Conservation (phyloP, 1,140 invertebrate species). For the Epicauta chinensis region DNA sequence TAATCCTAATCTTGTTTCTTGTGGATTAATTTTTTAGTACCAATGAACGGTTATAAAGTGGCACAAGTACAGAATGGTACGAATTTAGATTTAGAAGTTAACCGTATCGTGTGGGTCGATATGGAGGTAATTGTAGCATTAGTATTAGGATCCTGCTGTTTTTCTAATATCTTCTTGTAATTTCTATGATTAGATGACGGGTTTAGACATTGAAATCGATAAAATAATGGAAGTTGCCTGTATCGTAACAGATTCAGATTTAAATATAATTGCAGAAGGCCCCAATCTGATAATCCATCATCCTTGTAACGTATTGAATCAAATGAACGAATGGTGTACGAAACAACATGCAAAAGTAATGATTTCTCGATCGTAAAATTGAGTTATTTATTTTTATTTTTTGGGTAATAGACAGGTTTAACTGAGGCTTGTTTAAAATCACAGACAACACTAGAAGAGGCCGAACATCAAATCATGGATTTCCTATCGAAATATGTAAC, state of each 20-base stretch:
- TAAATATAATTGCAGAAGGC: slow-evolving; percentile 73
- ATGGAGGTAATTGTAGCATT: slow-evolving; percentile 33
- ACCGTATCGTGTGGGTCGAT: slow-evolving; percentile 40
- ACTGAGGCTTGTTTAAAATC: slow-evolving; percentile 64
- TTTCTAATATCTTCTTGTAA: slow-evolving; percentile 4
- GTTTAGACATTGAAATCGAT: slow-evolving; percentile 66
- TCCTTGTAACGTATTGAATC: slow-evolving; percentile 60
- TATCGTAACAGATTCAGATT: slow-evolving; percentile 74
- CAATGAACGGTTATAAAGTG: background rate
- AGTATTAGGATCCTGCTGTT: background rate
- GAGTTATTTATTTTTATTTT: too few species aligned
- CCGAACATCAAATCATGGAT: slow-evolving; percentile 63
- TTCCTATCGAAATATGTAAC: slow-evolving; percentile 67
- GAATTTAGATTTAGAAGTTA: slow-evolving; percentile 30
- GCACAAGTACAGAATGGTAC: background rate
- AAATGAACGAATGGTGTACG: slow-evolving; percentile 80
- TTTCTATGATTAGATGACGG: slow-evolving; percentile 38
- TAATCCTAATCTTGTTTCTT: too few species aligned
- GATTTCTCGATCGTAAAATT: background rate
- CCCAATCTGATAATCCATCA: slow-evolving; percentile 79
- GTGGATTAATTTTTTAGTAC: background rate
- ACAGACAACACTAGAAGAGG: slow-evolving; percentile 55
- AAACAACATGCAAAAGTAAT: slow-evolving; percentile 65
- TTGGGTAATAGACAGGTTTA: slow-evolving; percentile 63
- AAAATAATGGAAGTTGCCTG: slow-evolving; percentile 85